Evolutionary conservation across 1,140 invertebrate species (phyloP).

Genomic region (Caligus rogercresseyi): DNA sequence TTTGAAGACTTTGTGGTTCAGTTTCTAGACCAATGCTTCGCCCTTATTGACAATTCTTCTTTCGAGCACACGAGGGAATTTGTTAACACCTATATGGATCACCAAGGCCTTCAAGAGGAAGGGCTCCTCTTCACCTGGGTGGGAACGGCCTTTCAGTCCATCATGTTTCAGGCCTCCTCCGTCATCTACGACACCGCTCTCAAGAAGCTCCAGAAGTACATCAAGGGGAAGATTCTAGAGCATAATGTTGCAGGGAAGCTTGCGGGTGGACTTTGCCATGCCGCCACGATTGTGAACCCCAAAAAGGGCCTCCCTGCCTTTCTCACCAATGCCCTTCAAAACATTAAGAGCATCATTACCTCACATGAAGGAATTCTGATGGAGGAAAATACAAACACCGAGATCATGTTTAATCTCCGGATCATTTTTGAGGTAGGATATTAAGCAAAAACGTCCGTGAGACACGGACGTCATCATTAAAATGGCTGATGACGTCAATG

Average conservation of each 20-base stretch:
- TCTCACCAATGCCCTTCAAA: constrained; percentile 47
- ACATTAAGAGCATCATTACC: constrained; percentile 34
- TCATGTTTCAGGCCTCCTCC: constrained; percentile 44
- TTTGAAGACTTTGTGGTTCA: constrained; percentile 76
- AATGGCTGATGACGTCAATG: too few relatives aligned
- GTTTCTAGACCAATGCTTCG: constrained; percentile 58
- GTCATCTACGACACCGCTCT: constrained; percentile 47
- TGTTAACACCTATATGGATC: neutral
- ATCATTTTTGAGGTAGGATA: constrained; percentile 46
- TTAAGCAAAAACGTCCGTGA: too few relatives aligned
- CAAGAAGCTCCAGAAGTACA: constrained; percentile 50
- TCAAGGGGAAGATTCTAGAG: constrained; percentile 53
- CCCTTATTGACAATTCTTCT: constrained; percentile 50
- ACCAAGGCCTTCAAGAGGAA: constrained; percentile 25
- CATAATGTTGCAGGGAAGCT: constrained; percentile 59
- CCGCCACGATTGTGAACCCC: constrained; percentile 45
- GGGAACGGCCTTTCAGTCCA: constrained; percentile 38
- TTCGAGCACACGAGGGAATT: constrained; percentile 42
- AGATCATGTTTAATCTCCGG: constrained; percentile 56
- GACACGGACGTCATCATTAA: too few relatives aligned
- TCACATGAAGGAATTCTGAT: constrained; percentile 36
- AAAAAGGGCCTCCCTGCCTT: constrained; percentile 48
- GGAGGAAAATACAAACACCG: constrained; percentile 56
- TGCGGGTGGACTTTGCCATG: constrained; percentile 45
- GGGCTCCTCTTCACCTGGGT: constrained; percentile 21